A percentile compares a stretch with the other conserved stretches of the same genome.
Evolutionary conservation across 2,113 vertebrate genomes (phyloP).

Genomic region (Onychostruthus taczanowskii): DNA sequence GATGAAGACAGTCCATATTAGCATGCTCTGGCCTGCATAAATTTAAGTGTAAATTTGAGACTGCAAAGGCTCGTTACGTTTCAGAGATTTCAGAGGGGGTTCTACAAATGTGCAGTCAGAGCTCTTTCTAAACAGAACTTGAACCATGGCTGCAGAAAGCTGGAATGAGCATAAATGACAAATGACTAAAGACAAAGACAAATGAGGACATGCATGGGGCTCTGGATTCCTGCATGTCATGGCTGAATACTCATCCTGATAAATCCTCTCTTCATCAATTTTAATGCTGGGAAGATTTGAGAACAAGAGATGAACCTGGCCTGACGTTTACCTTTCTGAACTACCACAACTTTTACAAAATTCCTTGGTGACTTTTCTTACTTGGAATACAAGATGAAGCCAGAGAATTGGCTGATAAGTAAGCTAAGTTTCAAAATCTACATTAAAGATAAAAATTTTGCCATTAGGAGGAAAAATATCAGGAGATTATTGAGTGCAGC

Average conservation of each 20-base stretch:
- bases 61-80: neutral
- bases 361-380: neutral
- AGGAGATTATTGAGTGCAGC: neutral
- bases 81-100: neutral
- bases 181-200: constrained; percentile 33
- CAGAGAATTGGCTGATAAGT: neutral
- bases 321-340: constrained; percentile 31
- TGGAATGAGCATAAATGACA: constrained; percentile 1
- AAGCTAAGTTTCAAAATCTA: neutral
- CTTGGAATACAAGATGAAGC: neutral
- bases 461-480: neutral
- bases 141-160: neutral
- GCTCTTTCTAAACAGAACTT: neutral
- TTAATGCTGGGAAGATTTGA: constrained; percentile 23
- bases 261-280: constrained; percentile 51
- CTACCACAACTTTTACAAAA: neutral
- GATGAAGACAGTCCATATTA: neutral
- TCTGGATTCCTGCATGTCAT: neutral
- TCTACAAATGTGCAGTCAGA: neutral
- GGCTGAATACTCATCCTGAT: neutral
- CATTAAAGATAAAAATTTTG: neutral
- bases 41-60: neutral
- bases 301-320: constrained; percentile 10
- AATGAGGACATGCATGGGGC: constrained; percentile 4
- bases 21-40: neutral